Base-by-base conservation (phyloP, 1,140 invertebrate species). In the Drosophila leontia region DNA sequence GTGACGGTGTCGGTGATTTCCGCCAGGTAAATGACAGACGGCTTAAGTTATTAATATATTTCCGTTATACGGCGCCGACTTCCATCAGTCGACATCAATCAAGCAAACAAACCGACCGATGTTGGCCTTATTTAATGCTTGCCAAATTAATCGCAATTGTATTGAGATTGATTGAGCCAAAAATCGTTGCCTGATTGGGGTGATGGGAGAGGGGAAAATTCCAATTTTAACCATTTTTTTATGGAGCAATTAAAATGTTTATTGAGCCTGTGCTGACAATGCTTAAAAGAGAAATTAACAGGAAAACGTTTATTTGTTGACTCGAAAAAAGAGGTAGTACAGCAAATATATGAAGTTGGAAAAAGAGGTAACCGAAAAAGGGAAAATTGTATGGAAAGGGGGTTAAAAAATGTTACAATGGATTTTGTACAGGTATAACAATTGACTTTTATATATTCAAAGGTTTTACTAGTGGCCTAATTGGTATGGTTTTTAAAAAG, bases 1-100 rank as follows among this genome's bases (percentile, higher is more conserved):
- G 45, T n/a, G 32, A 37, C 9, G 39, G 62, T 68, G 70, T 74
- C 68, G 55, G 45, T 50, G 70, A 72, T 60, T 51, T 72, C 68
- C 55, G 70, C 17, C 47, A 78, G 76, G 76, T 79, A 59, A 78
- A 78, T 79, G 76, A 53, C 65, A 78, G 57, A 67, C 76, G 42
- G 76, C 76, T 79, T 72, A 79, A 79, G 76, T 79, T 79, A 79
- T 79, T 79, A 79, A 79, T 79, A 79, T 74, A 79, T 79, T 79
- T 65, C 67, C 59, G 58, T 26, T 26, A 23, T 17, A 45, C n/a
- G 17, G 32, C n/a, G 61, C 7, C 35, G 48, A 70, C 64, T 57
- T 50, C 41, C 45, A 61, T 23, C 41, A 35, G 15, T 58, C 55
- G 60, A 59, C 80, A 83, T 84, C 77, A 84, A 84, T 84, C 81